Conservation (phyloP, 2,888 invertebrate genomes). For the Oscheius myriophilus region DNA sequence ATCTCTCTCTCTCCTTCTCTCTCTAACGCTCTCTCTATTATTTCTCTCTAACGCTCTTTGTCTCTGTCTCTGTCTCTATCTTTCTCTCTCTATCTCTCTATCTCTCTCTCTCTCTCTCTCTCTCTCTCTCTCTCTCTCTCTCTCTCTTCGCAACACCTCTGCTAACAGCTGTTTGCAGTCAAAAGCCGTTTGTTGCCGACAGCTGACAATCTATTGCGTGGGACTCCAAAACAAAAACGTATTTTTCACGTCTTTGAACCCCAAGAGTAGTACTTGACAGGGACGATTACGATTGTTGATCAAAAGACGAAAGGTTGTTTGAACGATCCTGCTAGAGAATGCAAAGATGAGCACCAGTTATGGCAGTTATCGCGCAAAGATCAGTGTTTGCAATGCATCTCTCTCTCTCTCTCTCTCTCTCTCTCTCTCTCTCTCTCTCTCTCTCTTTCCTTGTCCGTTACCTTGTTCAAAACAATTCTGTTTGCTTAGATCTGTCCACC, state of each 20-base stretch:
- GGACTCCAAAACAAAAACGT: too few relatives aligned
- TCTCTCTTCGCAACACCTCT: neutral
- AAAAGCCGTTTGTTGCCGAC: conserved; percentile 6
- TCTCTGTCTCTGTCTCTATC: neutral
- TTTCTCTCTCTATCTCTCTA: conserved; percentile 6
- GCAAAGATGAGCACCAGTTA: conserved; percentile 8
- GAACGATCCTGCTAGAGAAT: neutral
- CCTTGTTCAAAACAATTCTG: neutral
- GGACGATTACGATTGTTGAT: too few relatives aligned
- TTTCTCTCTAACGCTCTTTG: too few relatives aligned
- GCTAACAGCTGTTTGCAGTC: neutral
- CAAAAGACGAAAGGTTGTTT: too few relatives aligned
- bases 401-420: neutral
- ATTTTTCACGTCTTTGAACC: too few relatives aligned
- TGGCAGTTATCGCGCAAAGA: neutral
- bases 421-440: conserved; percentile 1
- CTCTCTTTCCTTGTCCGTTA: neutral
- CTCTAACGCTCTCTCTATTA: too few relatives aligned
- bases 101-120: conserved; percentile 9
- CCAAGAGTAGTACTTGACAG: too few relatives aligned
- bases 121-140: neutral
- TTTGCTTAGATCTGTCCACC: neutral
- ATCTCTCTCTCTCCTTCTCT: too few relatives aligned
- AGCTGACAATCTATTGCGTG: neutral
- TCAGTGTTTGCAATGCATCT: neutral